Evolutionary conservation across 1,140 invertebrate species (phyloP).

Genomic region (Drosophila paulistorum): DNA sequence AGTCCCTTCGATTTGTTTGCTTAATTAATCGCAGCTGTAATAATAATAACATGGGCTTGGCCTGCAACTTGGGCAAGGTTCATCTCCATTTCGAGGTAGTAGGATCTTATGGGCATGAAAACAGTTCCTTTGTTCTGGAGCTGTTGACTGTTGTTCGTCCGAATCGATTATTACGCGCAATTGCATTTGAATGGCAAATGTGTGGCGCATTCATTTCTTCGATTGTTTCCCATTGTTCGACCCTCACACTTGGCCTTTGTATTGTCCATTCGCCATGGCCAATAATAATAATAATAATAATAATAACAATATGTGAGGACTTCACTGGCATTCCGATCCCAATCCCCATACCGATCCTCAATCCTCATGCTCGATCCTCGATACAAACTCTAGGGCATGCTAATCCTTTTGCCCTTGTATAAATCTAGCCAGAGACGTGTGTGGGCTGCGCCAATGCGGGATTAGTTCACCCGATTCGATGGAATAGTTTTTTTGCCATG

Average conservation of each 20-base stretch:
- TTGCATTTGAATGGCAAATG: constrained; percentile 71
- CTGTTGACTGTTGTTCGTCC: not conserved
- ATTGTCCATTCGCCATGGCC: constrained; percentile 61
- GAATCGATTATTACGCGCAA: constrained; percentile 75
- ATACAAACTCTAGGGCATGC: constrained; percentile 40
- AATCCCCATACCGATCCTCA: not conserved
- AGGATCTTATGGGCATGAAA: constrained; percentile 48
- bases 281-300: constrained; percentile 35
- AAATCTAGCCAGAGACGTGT: constrained; percentile 53
- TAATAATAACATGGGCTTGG: constrained; percentile 52
- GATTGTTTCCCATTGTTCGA: constrained; percentile 51
- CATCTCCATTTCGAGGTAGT: not conserved
- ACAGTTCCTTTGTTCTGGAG: constrained; percentile 35
- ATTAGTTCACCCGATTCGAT: constrained; percentile 53
- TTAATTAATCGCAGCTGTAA: constrained; percentile 81
- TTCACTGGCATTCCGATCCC: constrained; percentile 1
- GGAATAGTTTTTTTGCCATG: constrained; percentile 53
- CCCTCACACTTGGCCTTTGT: constrained; percentile 72
- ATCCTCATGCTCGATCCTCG: not conserved
- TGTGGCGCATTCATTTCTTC: constrained; percentile 61
- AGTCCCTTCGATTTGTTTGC: constrained; percentile 66
- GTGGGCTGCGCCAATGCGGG: constrained; percentile 70
- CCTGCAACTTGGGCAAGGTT: not conserved
- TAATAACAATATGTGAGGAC: constrained; percentile 36
- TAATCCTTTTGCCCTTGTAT: constrained; percentile 59